Evolutionary conservation across 2,113 vertebrate species (phyloP), one percentile per base, ranked within the genome.

Genomic region (Perca schrenkii): DNA sequence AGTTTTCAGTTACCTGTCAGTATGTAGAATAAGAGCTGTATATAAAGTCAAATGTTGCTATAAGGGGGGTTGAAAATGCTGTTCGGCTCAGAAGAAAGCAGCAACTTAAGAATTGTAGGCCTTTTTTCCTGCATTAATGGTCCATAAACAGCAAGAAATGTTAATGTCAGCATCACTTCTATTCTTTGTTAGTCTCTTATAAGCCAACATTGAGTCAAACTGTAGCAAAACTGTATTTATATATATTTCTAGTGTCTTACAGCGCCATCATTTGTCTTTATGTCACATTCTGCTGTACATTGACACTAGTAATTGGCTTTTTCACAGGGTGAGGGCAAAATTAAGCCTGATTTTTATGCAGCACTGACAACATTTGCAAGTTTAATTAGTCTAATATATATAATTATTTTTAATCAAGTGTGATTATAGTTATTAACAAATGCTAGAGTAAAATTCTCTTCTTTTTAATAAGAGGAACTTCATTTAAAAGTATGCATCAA

Each of bases 371-470:
- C 68, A 76, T 86, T 82, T 82, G 60, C 57, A 78, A 61, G 21
- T 85, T 69, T 28, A 79, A 86, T 88, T 63, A 80, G 69, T 53
- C 53, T 49, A 53, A 80, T 52, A 70, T 31, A 47, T 80, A 13
- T 67, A 68, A 82, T 87, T 80, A 66, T 43, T 34, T 60, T 46
- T 75, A 74, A 78, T 85, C 3, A 82, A 74, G 25, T 19, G 2
- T 76, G 74, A 89, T 90, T 74, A 78, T 56, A 73, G 66, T 60
- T 71, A 56, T 88, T 83, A 86, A 63, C 28, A 50, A 66, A 71
- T 36, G 36, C 12, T 6, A 40, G 49, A 73, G 46, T 76, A 31
- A 47, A 74, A 64, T 22, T 22, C 53, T 22, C 19, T 46, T 72
- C 13, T 62, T 80, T 74, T 80, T 77, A 67, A 72, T 67, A 66